phyloP scores from a whole-genome alignment of 2,888 invertebrate species.

The Lumbricus terrestris region DNA sequence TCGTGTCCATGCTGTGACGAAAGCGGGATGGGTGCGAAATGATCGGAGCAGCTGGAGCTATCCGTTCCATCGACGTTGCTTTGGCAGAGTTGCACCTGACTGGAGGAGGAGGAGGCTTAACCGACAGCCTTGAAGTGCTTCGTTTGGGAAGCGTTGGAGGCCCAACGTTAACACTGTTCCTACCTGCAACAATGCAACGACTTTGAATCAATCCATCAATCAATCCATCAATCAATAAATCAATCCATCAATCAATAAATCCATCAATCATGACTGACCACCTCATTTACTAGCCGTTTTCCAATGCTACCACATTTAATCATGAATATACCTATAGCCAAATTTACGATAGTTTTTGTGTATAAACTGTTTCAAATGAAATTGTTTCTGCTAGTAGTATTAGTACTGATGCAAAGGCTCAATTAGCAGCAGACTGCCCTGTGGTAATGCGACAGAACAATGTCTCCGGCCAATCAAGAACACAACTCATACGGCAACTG shows the following conservation, averaged over 20 bases:
- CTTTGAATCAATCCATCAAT: no score
- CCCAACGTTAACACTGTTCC: not conserved
- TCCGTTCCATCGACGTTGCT: not conserved
- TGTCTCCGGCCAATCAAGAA: not conserved
- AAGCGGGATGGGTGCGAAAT: not conserved
- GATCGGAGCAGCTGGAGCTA: not conserved
- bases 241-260: no score
- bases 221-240: no score
- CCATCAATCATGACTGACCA: no score
- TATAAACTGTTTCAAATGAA: not conserved
- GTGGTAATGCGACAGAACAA: not conserved
- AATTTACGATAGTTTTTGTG: no score
- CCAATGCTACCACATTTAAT: no score
- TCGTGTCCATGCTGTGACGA: not conserved
- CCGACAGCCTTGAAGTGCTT: not conserved
- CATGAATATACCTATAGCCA: no score
- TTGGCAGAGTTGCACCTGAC: not conserved
- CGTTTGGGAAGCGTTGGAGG: constrained; percentile 7
- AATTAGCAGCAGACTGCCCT: not conserved
- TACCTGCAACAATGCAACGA: not conserved
- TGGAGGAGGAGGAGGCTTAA: not conserved
- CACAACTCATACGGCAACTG: not conserved
- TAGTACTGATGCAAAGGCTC: not conserved
- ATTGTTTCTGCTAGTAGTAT: not conserved
- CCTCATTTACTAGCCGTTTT: no score